These are phyloP conservation scores for Hyles lineata DNA, from an alignment of 2,888 invertebrate genomes.

Conservation along the genomic window DNA sequence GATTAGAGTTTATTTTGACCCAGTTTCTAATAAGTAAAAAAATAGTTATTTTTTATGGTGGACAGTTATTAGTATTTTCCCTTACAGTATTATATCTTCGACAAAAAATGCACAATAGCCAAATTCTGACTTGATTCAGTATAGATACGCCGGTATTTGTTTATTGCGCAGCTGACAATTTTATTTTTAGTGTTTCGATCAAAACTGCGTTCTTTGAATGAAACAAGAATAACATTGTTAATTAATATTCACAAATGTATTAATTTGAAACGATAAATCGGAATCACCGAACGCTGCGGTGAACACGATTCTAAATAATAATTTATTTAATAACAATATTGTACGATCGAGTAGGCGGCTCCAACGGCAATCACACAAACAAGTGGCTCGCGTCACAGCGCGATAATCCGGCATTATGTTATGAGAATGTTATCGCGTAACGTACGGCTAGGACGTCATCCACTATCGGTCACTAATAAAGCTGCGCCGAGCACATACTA, in stretches of 20 bases:
- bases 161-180: neutral
- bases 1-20: no score
- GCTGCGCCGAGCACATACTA: neutral
- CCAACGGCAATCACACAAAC: conserved; percentile 46
- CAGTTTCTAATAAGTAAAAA: no score
- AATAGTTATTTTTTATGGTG: no score
- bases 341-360: conserved; percentile 35
- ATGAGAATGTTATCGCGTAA: conserved; percentile 39
- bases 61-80: no score
- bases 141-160: no score
- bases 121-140: no score
- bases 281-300: neutral
- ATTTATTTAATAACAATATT: conserved; percentile 18
- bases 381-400: conserved; percentile 48
- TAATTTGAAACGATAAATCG: neutral
- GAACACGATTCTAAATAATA: neutral
- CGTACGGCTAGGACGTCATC: conserved; percentile 45
- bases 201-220: neutral
- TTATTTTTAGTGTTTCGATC: neutral
- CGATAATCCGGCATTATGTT: conserved; percentile 40
- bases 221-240: neutral
- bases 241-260: neutral
- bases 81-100: no score
- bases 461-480: conserved; percentile 31
- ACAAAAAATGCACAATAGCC: no score